Evolutionary conservation across 2,888 invertebrate genomes (phyloP).

Genomic region (Pyrochroa serraticornis): DNA sequence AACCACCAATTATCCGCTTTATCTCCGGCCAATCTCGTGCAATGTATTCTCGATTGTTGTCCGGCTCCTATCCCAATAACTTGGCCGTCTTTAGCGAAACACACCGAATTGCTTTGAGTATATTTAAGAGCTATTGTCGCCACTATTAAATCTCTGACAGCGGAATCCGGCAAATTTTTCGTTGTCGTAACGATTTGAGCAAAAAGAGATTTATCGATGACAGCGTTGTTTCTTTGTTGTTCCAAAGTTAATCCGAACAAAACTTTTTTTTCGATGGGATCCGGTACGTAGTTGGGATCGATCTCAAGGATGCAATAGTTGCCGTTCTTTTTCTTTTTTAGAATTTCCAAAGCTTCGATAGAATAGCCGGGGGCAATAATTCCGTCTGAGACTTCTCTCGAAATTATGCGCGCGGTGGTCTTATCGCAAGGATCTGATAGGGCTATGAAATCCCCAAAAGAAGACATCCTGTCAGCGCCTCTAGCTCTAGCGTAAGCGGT

Average conservation of each 20-base stretch:
- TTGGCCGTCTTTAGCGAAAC: conserved; percentile 92
- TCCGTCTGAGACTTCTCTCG: conserved; percentile 96
- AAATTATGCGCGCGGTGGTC: conserved; percentile 89
- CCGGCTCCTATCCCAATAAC: conserved; percentile 96
- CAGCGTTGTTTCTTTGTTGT: conserved; percentile 88
- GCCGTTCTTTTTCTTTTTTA: conserved; percentile 95
- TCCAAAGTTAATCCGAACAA: conserved; percentile 85
- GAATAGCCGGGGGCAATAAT: conserved; percentile 94
- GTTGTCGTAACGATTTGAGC: conserved; percentile 78
- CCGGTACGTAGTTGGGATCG: conserved; percentile 84
- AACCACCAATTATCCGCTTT: conserved; percentile 99
- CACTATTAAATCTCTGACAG: conserved; percentile 88
- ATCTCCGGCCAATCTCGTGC: conserved; percentile 94
- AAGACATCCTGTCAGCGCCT: conserved; percentile 98
- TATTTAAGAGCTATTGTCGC: conserved; percentile 97
- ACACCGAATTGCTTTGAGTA: conserved; percentile 98
- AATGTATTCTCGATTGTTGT: conserved; percentile 97
- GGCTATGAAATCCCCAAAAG: conserved; percentile 97
- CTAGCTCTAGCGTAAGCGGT: conserved; percentile 94
- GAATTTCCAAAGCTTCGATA: conserved; percentile 78
- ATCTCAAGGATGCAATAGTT: conserved; percentile 91
- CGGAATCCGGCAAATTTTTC: conserved; percentile 71
- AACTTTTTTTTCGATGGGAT: conserved; percentile 78
- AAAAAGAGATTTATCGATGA: conserved; percentile 79
- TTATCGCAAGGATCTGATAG: conserved; percentile 91